These are phyloP conservation scores for Aphis gossypii DNA, from an alignment of 1,140 invertebrate species.

Conservation along the genomic window DNA sequence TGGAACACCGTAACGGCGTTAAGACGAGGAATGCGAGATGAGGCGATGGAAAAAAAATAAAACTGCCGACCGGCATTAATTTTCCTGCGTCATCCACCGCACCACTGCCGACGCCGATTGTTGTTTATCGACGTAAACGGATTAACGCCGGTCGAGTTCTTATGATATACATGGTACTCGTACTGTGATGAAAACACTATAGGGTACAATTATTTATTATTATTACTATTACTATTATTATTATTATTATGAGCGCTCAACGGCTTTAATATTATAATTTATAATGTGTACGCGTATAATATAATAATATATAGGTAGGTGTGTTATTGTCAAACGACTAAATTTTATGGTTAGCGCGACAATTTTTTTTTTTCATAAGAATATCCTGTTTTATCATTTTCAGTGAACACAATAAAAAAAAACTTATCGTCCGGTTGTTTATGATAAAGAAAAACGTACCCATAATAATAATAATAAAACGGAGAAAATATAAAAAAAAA, in stretches of 20 bases:
- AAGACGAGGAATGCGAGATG: background rate
- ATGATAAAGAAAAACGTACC: background rate
- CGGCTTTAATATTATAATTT: background rate
- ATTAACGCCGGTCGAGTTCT: background rate
- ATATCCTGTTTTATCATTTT: background rate
- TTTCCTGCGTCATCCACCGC: background rate
- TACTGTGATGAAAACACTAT: background rate
- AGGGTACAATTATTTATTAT: background rate
- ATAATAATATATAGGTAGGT: background rate
- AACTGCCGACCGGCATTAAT: background rate
- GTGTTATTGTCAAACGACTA: background rate
- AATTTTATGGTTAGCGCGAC: background rate
- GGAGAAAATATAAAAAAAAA: background rate
- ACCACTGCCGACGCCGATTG: background rate
- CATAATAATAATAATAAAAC: background rate
- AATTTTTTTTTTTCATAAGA: constrained; percentile 5
- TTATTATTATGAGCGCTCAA: background rate
- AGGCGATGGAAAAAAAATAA: background rate
- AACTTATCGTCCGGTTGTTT: background rate
- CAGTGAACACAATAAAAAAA: background rate
- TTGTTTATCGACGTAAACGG: constrained; percentile 2
- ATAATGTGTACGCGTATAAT: background rate
- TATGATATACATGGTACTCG: background rate
- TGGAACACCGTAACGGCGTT: no score
- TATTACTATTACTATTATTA: background rate